phyloP scores from a whole-genome alignment of 2,113 vertebrate genomes.

The Crotalus helleri region DNA sequence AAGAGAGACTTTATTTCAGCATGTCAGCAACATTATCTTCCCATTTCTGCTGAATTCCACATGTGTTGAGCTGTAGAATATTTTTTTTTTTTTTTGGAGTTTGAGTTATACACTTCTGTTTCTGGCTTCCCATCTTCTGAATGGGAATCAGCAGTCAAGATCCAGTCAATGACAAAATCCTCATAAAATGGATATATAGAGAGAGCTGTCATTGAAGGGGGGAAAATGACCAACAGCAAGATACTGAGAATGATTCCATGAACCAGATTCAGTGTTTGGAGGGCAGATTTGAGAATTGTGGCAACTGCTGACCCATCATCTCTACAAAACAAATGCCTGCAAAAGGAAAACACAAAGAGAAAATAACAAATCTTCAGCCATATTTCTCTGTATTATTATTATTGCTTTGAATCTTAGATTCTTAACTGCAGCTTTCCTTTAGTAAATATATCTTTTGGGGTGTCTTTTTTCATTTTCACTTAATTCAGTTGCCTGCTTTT shows the following conservation, averaged over 20 bases:
- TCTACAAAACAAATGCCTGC: slow-evolving; percentile 16
- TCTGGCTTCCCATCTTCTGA: neutral
- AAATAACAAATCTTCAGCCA: neutral
- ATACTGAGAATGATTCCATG: neutral
- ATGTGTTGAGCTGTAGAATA: neutral
- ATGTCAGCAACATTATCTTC: neutral
- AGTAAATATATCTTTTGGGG: slow-evolving; percentile 34
- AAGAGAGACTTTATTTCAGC: neutral
- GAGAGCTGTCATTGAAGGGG: neutral
- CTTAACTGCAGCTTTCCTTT: slow-evolving; percentile 43
- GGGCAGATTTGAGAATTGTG: neutral
- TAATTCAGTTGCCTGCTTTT: slow-evolving; percentile 25
- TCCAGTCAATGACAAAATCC: neutral
- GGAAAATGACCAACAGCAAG: neutral
- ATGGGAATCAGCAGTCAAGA: neutral
- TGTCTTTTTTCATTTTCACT: slow-evolving; percentile 11
- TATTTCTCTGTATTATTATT: neutral
- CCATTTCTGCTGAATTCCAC: neutral
- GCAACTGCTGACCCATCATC: neutral
- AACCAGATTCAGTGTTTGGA: neutral
- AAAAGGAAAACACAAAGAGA: slow-evolving; percentile 30
- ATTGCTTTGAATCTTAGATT: slow-evolving; percentile 39
- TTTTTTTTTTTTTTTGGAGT: neutral
- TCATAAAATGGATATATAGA: neutral
- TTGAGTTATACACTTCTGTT: neutral